Percentiles rank a stretch among this genome's conserved stretches.
These are phyloP conservation scores for Magallana ariakensis DNA, from an alignment of 1,140 invertebrate species.

Conservation along the genomic window DNA sequence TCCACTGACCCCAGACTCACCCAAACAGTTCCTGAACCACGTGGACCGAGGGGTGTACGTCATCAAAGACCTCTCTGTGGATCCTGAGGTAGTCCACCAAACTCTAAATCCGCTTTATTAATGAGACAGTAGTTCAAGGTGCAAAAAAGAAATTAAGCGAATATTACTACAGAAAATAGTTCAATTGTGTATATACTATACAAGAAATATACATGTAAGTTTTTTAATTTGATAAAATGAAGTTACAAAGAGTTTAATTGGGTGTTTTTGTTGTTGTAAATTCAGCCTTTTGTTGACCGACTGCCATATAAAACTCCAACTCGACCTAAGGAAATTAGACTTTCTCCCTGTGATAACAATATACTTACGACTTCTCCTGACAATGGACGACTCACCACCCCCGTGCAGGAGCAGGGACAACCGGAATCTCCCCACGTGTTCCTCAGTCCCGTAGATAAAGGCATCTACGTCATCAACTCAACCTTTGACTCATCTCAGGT, in stretches of 20 bases:
- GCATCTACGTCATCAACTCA: constrained; percentile 56
- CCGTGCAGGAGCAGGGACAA: not conserved
- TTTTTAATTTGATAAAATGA: no score
- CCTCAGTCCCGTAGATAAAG: constrained; percentile 54
- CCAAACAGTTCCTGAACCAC: constrained; percentile 57
- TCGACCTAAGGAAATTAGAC: not conserved
- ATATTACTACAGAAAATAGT: no score
- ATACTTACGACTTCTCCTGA: not conserved
- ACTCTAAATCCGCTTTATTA: not conserved
- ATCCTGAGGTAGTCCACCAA: not conserved
- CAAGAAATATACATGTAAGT: no score
- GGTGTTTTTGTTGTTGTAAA: not conserved
- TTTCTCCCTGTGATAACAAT: not conserved
- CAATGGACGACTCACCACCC: not conserved
- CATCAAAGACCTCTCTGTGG: constrained; percentile 47
- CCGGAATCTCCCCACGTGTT: constrained; percentile 60
- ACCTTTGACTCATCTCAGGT: constrained; percentile 45
- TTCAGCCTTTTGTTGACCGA: not conserved
- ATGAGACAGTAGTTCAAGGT: no score
- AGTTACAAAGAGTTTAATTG: no score
- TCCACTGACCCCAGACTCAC: constrained; percentile 56
- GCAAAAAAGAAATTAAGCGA: no score
- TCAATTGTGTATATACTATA: no score
- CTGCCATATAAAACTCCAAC: not conserved
- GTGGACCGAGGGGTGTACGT: constrained; percentile 56